phyloP scores from a whole-genome alignment of 2,888 invertebrate genomes.

The Coecobrya sp. region DNA sequence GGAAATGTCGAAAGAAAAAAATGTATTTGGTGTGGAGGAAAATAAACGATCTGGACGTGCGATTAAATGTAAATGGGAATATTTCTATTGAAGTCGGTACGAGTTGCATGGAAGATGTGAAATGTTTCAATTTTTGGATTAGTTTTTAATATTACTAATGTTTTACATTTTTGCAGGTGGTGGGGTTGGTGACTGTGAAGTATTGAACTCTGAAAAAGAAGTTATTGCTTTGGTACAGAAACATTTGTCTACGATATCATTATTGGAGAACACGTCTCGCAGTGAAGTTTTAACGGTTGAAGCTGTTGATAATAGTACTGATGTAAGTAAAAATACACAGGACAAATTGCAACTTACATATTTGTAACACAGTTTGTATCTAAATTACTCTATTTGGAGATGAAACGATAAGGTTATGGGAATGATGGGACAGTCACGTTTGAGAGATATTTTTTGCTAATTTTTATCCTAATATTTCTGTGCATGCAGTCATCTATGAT shows the following conservation, averaged over 20 bases:
- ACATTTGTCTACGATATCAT: conserved; percentile 80
- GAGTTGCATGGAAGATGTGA: neutral
- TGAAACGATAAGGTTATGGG: neutral
- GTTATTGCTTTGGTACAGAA: conserved; percentile 82
- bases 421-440: neutral
- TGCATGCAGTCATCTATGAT: conserved; percentile 67
- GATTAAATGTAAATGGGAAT: conserved; percentile 51
- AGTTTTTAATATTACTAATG: conserved; percentile 21
- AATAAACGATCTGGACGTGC: conserved; percentile 23
- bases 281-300: conserved; percentile 81
- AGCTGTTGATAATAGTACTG: conserved; percentile 49
- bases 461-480: neutral
- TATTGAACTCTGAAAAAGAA: conserved; percentile 78
- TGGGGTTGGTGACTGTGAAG: conserved; percentile 82
- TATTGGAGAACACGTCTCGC: conserved; percentile 79
- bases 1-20: neutral
- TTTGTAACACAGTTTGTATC: neutral
- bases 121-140: neutral
- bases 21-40: neutral
- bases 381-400: neutral
- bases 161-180: conserved; percentile 60
- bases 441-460: neutral
- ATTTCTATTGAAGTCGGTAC: conserved; percentile 9
- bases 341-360: neutral
- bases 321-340: conserved; percentile 59